These are phyloP conservation scores for Pangasius krempfi DNA, from an alignment of 2,797 vertebrate species.

Conservation along the genomic window DNA sequence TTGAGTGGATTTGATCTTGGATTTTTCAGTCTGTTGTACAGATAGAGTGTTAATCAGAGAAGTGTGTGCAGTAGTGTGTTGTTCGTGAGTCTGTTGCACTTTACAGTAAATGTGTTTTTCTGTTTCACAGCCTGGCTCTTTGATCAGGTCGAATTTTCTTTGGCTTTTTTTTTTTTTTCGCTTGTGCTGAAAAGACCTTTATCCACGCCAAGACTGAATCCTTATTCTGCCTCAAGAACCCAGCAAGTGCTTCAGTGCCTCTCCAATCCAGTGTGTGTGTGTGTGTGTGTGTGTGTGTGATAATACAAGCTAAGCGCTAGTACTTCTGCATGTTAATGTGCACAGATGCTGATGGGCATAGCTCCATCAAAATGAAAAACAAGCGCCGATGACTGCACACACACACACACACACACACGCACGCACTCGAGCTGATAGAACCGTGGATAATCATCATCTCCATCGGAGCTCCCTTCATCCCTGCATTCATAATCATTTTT, in stretches of 20 bases:
- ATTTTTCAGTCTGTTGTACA: no score
- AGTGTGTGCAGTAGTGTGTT: neutral
- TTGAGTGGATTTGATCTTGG: neutral
- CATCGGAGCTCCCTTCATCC: conserved; percentile 53
- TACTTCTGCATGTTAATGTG: conserved; percentile 23
- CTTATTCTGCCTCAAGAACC: neutral
- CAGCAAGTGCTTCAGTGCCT: neutral
- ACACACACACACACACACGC: neutral
- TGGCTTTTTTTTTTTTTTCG: neutral
- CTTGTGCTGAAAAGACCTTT: neutral
- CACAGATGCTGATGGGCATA: conserved; percentile 21
- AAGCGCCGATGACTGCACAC: neutral
- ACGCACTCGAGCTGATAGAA: conserved; percentile 11
- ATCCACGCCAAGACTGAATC: neutral
- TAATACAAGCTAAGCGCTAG: neutral
- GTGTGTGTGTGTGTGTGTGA: conserved; percentile 13
- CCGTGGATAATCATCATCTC: conserved; percentile 32
- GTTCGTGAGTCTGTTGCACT: neutral
- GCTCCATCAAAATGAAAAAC: conserved; percentile 15
- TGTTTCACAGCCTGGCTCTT: neutral
- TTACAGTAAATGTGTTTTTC: neutral
- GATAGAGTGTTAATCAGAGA: neutral
- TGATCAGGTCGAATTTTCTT: neutral
- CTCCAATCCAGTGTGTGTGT: conserved; percentile 26
- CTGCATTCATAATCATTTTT: conserved; percentile 67